Percentiles rank a stretch among this genome's conserved stretches.
phyloP scores from a whole-genome alignment of 2,113 vertebrate genomes.

The Mirounga angustirostris region DNA sequence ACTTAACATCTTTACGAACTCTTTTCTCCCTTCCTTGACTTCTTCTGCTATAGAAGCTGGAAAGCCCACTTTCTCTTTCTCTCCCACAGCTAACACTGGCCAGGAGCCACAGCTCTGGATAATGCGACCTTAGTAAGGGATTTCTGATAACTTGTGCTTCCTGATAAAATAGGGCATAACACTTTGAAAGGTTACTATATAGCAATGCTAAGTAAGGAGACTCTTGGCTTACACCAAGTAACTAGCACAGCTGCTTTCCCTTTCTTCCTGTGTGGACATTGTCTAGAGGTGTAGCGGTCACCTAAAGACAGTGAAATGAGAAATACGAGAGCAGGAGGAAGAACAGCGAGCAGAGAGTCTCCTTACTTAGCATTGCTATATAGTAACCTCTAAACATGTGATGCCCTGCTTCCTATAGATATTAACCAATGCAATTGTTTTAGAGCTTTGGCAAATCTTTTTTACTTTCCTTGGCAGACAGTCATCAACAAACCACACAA shows the following conservation, averaged over 20 bases:
- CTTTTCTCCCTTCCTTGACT: background rate
- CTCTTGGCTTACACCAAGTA: background rate
- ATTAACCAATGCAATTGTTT: background rate
- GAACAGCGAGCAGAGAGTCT: background rate
- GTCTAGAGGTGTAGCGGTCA: background rate
- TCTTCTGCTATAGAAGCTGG: background rate
- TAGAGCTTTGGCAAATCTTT: background rate
- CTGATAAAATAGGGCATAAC: background rate
- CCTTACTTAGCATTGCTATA: background rate
- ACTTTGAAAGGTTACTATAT: background rate
- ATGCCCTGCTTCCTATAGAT: background rate
- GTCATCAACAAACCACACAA: background rate
- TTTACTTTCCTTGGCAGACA: background rate
- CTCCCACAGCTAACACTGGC: background rate
- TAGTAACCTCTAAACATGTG: background rate
- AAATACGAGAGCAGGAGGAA: background rate
- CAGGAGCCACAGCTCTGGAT: background rate
- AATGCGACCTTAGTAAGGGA: background rate
- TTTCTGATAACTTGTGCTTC: background rate
- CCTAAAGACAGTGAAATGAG: background rate
- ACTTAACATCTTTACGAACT: background rate
- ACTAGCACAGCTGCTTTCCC: background rate
- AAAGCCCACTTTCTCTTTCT: background rate
- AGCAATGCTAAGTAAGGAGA: background rate
- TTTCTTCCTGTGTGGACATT: background rate